Evolutionary conservation across 1,140 invertebrate species (phyloP), one percentile per base, ranked within the genome.

Genomic region (Contarinia nasturtii): DNA sequence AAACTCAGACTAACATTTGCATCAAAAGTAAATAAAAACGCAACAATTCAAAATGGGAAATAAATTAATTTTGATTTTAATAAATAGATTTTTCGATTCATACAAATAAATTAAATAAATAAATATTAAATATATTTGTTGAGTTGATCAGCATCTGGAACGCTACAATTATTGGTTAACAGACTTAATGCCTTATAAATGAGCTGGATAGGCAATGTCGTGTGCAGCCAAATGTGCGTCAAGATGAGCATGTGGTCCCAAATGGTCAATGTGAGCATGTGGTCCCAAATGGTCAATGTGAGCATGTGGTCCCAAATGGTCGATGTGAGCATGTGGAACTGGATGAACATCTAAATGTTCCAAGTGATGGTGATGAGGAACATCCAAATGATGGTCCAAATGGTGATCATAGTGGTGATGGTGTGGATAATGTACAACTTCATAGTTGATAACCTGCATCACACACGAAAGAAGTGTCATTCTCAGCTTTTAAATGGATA

Each of bases 341-440:
- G 4, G 12, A 44, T 44, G 42, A 33, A 59, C 58, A 19, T 57
- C 51, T 44, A 60, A 57, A 44, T 59, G 58, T 37, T 59, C 57
- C 42, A 60, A 46, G 44, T 58, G 58, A 46, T 63, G 61, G 22
- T 12, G 7, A 44, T 48, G 40, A 22, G 43, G 59, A n/a, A n/a
- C n/a, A 36, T 60, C 57, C 45, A 64, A 67, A 52, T 69, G 69
- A 45, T 71, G 72, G 59, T 66, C 69, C 48, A 64, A 69, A 34
- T 66, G 67, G 50, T 81, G 71, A 46, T 55, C 54, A 38, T 81
- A 58, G 15, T 55, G 50, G 46, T 61, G 60, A 49, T 62, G 77
- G 50, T 82, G 80, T n/a, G 82, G 82, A 54, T 82, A 83, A 59
- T 86, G 82, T 27, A 86, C 76, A 15, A 86, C 81, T 67, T 88